phyloP scores from a whole-genome alignment of 2,888 invertebrate species.

The Lepas anatifera region DNA sequence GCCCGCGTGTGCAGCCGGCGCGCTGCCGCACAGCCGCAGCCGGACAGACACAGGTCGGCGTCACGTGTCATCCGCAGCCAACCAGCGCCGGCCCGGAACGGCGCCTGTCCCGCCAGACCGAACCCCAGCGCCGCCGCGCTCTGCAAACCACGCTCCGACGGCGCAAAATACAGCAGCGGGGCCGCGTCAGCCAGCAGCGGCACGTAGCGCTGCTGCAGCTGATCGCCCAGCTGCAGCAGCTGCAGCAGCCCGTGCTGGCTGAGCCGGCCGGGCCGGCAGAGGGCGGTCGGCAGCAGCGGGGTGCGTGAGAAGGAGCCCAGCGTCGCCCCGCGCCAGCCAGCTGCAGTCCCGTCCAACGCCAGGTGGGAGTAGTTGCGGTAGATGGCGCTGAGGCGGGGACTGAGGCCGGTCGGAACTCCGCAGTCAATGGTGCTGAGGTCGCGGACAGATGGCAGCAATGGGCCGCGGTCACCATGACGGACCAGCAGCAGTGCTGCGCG shows the following conservation, averaged over 20 bases:
- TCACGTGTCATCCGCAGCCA: not conserved
- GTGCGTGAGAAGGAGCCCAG: not conserved
- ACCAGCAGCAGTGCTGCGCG: not conserved
- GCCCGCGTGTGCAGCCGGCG: not conserved
- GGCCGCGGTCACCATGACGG: slow-evolving; percentile 1
- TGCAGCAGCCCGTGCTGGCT: not conserved
- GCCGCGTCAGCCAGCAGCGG: not conserved
- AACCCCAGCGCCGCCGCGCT: not conserved
- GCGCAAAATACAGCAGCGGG: not conserved
- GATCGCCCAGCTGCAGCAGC: not conserved
- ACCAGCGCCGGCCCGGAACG: too few relatives aligned
- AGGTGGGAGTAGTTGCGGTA: not conserved
- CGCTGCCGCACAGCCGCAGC: not conserved
- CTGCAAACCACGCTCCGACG: not conserved
- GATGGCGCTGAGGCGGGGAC: not conserved
- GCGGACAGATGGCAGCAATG: not conserved
- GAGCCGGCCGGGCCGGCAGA: not conserved
- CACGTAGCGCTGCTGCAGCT: not conserved
- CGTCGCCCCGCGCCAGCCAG: not conserved
- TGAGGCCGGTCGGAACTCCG: not conserved
- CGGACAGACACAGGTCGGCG: not conserved
- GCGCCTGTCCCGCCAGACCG: not conserved
- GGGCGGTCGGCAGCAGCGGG: not conserved
- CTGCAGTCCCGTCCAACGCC: not conserved
- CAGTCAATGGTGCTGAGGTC: not conserved